These are phyloP conservation scores for Stratiolaelaps scimitus DNA, from an alignment of 1,140 invertebrate genomes.

Conservation along the genomic window DNA sequence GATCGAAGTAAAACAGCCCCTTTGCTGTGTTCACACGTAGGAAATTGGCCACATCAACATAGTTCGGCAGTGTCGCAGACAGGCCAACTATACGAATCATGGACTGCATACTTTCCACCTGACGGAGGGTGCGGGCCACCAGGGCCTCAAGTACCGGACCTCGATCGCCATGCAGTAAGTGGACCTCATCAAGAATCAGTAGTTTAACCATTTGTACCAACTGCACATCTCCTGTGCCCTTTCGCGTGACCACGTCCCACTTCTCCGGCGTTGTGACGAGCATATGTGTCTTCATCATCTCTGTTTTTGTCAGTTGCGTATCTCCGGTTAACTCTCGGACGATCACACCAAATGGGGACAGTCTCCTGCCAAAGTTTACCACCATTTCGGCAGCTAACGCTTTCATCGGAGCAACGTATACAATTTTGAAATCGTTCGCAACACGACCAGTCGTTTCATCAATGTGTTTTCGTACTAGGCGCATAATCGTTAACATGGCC, in stretches of 20 bases:
- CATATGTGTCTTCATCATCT: slow-evolving; percentile 93
- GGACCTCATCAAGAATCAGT: slow-evolving; percentile 97
- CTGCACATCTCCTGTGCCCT: slow-evolving; percentile 78
- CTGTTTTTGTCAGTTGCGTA: slow-evolving; percentile 87
- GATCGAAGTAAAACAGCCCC: slow-evolving; percentile 95
- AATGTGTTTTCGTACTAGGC: slow-evolving; percentile 74
- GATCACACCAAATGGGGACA: slow-evolving; percentile 59
- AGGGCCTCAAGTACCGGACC: slow-evolving; percentile 95
- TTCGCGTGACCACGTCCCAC: slow-evolving; percentile 97
- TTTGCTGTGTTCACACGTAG: slow-evolving; percentile 79
- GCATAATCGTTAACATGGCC: slow-evolving; percentile 78
- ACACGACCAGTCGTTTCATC: slow-evolving; percentile 46
- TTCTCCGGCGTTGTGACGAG: slow-evolving; percentile 98
- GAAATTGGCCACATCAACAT: slow-evolving; percentile 88
- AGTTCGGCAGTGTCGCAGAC: slow-evolving; percentile 95
- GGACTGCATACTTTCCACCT: slow-evolving; percentile 84
- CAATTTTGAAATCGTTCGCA: slow-evolving; percentile 51
- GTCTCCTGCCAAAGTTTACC: slow-evolving; percentile 69
- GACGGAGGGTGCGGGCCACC: slow-evolving; percentile 83
- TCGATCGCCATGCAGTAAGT: slow-evolving; percentile 88
- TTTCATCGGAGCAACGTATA: slow-evolving; percentile 99
- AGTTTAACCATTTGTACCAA: slow-evolving; percentile 79
- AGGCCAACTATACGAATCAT: slow-evolving; percentile 97
- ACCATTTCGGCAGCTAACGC: slow-evolving; percentile 97
- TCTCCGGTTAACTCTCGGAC: slow-evolving; percentile 94